Evolutionary conservation across 2,113 vertebrate genomes (phyloP), one percentile per base, ranked within the genome.

Genomic region (Diadophis punctatus): DNA sequence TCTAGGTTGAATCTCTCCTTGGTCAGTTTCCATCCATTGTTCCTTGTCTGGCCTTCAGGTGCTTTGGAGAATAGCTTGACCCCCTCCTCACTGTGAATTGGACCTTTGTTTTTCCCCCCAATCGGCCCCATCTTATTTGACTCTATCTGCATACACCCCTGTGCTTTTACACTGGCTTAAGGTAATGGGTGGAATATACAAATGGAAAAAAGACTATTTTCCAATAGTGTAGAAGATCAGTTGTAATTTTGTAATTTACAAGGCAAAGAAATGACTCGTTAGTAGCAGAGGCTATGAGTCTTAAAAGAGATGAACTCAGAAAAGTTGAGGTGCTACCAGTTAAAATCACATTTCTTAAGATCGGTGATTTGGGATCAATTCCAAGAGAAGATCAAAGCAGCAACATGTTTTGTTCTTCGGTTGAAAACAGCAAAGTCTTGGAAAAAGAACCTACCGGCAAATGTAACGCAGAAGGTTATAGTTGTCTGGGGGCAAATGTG

Each of bases 381-480:
- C 63, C 63, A 68, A n/a, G 60, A 68, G 60, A 14, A 63, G 56
- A 27, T 27, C 23, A 25, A 4, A n/a, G 11, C 30, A n/a, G 63
- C 30, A n/a, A 6, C 30, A 3, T 39, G n/a, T 53, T 56, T n/a
- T 25, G 25, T 11, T 23, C 46, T 6, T 22, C 3, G 16, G 4
- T 39, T 51, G 25, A 16, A 89, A 43, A 87, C 18, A 0, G n/a
- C 2, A 46, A 22, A 0, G 0, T 25, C 11, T 86, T 27, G 3
- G 0, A 52, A 25, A 80, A 86, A 86, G n/a, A 25, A 94, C 96
- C 96, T 97, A 99, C 99, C 99, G 98, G 97, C 99, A 99, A 92
- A 98, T 97, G 74, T 99, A 99, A 96, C 99, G 98, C 91, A 99
- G 98, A 12, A 99, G 99, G 96, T 98, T 99, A 96, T 99, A 99